Evolutionary conservation across 2,797 vertebrate genomes (phyloP).

Genomic region (Rhinichthys osculus): DNA sequence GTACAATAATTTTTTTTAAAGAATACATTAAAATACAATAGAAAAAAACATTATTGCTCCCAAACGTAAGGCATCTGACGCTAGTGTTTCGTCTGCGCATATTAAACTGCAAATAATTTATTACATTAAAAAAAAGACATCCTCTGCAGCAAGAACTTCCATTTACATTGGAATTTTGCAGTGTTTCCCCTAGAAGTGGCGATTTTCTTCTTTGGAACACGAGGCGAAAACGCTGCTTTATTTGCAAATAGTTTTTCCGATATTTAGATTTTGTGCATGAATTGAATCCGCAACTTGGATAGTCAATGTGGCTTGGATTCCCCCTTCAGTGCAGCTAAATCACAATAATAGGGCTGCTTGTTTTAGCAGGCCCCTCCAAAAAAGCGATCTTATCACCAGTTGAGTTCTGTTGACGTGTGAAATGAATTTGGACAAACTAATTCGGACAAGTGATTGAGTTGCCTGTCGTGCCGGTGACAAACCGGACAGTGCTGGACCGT

Average conservation of each 20-base stretch:
- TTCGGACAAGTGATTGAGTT: constrained; percentile 12
- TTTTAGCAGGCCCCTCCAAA: not conserved
- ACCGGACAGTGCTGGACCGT: constrained; percentile 30
- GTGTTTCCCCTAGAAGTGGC: not conserved
- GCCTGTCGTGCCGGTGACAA: constrained; percentile 29
- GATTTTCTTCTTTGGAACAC: not conserved
- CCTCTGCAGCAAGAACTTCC: not conserved
- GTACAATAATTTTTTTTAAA: too few relatives aligned
- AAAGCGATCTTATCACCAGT: not conserved
- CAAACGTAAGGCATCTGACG: not conserved
- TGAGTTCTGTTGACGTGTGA: constrained; percentile 16
- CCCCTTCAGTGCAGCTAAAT: not conserved
- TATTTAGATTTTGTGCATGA: not conserved
- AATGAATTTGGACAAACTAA: constrained; percentile 42
- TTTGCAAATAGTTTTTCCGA: not conserved
- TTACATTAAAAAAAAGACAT: not conserved
- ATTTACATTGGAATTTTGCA: too few relatives aligned
- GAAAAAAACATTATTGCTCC: not conserved
- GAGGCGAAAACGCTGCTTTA: not conserved
- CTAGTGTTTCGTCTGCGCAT: too few relatives aligned
- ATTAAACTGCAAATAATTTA: not conserved
- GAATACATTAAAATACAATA: too few relatives aligned
- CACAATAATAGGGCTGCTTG: not conserved
- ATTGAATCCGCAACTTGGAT: not conserved
- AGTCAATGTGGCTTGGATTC: too few relatives aligned